phyloP scores from a whole-genome alignment of 2,888 invertebrate genomes.

The Frankliniella fusca region DNA sequence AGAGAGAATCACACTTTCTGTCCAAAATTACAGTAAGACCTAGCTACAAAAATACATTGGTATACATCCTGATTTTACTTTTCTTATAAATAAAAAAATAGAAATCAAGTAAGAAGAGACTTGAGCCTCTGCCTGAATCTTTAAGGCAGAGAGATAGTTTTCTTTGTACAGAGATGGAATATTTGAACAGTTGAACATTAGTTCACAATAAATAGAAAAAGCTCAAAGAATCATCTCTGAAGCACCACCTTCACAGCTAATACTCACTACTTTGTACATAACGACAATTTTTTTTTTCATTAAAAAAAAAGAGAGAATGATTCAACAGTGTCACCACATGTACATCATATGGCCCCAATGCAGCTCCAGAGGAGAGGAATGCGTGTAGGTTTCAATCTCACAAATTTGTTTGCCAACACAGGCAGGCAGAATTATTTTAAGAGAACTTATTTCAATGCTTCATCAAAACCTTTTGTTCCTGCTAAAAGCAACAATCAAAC shows the following conservation, averaged over 20 bases:
- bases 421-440: background rate
- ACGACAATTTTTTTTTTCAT: background rate
- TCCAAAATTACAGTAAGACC: background rate
- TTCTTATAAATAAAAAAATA: slow-evolving; percentile 6
- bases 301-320: background rate
- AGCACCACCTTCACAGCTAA: background rate
- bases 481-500: background rate
- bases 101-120: slow-evolving; percentile 16
- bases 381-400: background rate
- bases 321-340: background rate
- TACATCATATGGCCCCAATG: background rate
- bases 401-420: too few species aligned
- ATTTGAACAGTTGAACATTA: background rate
- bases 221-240: slow-evolving; percentile 1
- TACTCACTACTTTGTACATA: slow-evolving; percentile 1
- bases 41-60: slow-evolving; percentile 25
- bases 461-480: background rate
- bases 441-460: background rate
- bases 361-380: background rate
- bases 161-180: slow-evolving; percentile 22
- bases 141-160: slow-evolving; percentile 1
- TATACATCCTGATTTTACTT: slow-evolving; percentile 10
- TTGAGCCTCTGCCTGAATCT: slow-evolving; percentile 12
- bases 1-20: slow-evolving; percentile 10
- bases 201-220: background rate